These are phyloP conservation scores for Drosophila antonietae DNA, from an alignment of 2,888 invertebrate species.

Conservation along the genomic window DNA sequence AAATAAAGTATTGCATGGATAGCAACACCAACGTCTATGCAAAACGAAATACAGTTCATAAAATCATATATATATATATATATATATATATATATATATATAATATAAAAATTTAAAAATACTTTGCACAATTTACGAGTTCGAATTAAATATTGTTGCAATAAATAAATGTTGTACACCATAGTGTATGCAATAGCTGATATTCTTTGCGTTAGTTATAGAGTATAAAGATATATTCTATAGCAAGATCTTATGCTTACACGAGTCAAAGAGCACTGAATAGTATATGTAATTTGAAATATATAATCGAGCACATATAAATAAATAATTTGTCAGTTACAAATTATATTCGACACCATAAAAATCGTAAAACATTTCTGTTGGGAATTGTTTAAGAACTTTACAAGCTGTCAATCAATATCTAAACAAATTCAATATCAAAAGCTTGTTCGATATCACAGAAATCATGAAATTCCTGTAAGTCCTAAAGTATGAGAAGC, in stretches of 20 bases:
- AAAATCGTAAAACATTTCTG: neutral
- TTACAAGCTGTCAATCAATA: neutral
- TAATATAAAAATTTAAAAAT: neutral
- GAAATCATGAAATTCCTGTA: neutral
- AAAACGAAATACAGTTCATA: conserved; percentile 24
- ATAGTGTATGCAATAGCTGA: neutral
- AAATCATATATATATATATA: conserved; percentile 12
- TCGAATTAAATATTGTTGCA: neutral
- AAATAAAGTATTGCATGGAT: neutral
- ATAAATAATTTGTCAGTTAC: neutral
- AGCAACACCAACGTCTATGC: conserved; percentile 27
- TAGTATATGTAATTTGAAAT: neutral
- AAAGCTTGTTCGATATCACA: neutral
- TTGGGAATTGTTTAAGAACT: neutral
- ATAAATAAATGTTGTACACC: neutral
- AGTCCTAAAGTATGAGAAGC: neutral
- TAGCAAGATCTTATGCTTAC: neutral
- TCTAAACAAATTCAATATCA: neutral
- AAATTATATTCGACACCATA: neutral
- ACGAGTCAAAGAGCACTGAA: neutral
- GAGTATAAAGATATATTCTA: neutral
- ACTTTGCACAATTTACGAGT: conserved; percentile 26
- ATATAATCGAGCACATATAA: neutral
- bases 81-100: conserved; percentile 1
- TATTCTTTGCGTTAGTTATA: conserved; percentile 1